phyloP scores from a whole-genome alignment of 2,888 invertebrate genomes.

The Cheilosia vulpina region DNA sequence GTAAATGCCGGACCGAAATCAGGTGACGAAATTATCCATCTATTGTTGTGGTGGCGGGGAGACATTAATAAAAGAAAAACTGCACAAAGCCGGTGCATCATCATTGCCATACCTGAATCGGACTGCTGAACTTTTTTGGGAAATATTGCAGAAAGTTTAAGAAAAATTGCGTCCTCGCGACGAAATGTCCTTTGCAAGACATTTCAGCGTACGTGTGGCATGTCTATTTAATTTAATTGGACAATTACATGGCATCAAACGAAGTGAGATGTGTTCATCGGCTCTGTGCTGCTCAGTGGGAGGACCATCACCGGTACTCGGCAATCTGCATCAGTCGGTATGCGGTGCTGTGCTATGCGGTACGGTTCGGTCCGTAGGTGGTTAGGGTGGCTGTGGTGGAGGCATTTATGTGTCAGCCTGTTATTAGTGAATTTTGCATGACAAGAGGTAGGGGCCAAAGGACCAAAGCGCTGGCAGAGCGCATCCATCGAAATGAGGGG shows the following conservation, averaged over 20 bases:
- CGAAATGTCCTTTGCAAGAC: neutral
- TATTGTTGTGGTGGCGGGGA: constrained; percentile 52
- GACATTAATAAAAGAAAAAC: neutral
- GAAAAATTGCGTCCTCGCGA: constrained; percentile 9
- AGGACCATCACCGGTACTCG: neutral
- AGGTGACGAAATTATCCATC: constrained; percentile 69
- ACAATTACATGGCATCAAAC: constrained; percentile 73
- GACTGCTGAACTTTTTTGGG: neutral
- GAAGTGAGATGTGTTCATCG: constrained; percentile 70
- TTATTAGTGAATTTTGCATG: constrained; percentile 68
- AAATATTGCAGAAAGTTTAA: constrained; percentile 8
- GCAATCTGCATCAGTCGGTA: neutral
- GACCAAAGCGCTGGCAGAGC: neutral
- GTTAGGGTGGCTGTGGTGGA: neutral
- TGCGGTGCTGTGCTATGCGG: too few species aligned
- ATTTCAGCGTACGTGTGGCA: constrained; percentile 27
- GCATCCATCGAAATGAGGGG: neutral
- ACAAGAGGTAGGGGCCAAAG: constrained; percentile 41
- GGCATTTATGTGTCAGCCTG: constrained; percentile 64
- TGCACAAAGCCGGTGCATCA: constrained; percentile 14
- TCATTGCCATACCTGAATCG: neutral
- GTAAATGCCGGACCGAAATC: constrained; percentile 50
- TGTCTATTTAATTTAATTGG: constrained; percentile 74
- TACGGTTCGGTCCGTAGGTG: neutral
- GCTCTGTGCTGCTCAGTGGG: neutral